Conservation (phyloP, 2,113 vertebrate species). For the Protobothrops flavoviridis region DNA sequence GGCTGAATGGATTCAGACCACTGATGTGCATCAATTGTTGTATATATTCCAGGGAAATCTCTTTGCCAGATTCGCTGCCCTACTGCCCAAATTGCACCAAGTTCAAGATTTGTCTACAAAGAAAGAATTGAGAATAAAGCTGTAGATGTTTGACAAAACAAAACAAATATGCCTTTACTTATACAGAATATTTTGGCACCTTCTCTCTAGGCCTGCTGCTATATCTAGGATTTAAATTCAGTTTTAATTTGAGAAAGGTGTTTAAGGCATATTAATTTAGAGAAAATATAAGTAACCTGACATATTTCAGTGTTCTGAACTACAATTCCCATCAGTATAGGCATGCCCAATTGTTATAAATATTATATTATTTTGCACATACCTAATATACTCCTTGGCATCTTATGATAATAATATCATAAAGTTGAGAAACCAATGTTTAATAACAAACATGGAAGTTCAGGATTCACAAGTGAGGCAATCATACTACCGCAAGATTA, state of each 20-base stretch:
- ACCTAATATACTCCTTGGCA: not conserved
- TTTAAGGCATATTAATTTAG: not conserved
- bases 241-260: not conserved
- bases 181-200: not conserved
- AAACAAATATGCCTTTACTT: not conserved
- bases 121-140: not conserved
- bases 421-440: not conserved
- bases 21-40: constrained; percentile 82
- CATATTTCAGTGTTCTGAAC: not conserved
- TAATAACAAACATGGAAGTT: not conserved
- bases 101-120: constrained; percentile 86
- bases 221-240: not conserved
- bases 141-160: not conserved
- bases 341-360: not conserved
- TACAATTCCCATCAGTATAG: not conserved
- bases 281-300: not conserved
- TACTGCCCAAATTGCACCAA: constrained; percentile 89
- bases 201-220: not conserved
- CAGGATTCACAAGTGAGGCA: not conserved
- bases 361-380: not conserved
- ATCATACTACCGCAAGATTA: not conserved
- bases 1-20: constrained; percentile 93
- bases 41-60: constrained; percentile 94
- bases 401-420: not conserved
- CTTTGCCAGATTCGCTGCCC: constrained; percentile 96